Conservation (phyloP, 2,113 vertebrate genomes). For the Sarotherodon lohbergeri region DNA sequence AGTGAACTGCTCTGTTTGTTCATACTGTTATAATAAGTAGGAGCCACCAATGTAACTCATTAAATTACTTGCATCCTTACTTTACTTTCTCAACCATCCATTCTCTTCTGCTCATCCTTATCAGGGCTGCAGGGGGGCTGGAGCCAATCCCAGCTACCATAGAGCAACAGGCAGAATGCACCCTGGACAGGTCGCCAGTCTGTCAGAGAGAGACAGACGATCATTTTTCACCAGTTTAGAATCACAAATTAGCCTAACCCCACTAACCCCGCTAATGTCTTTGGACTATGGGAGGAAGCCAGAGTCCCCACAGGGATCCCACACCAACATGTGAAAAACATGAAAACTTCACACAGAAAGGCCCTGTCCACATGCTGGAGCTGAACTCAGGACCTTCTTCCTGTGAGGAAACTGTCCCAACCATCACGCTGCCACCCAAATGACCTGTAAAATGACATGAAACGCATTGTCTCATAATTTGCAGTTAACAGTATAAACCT, state of each 20-base stretch:
- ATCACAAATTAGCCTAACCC: background rate
- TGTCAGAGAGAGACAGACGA: background rate
- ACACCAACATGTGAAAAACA: background rate
- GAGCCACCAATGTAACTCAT: background rate
- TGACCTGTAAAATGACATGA: background rate
- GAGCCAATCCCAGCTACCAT: background rate
- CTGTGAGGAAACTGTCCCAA: background rate
- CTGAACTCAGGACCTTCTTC: background rate
- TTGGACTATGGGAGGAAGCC: background rate
- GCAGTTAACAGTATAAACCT: too few relatives aligned
- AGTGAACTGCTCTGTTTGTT: background rate
- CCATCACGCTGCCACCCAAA: background rate
- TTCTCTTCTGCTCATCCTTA: background rate
- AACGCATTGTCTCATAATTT: too few relatives aligned
- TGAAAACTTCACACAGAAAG: background rate
- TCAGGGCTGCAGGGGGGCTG: background rate
- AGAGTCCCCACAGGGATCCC: background rate
- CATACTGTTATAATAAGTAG: background rate
- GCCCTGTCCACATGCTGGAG: background rate
- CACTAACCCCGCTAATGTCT: rapidly evolving
- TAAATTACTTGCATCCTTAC: background rate
- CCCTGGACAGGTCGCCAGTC: background rate
- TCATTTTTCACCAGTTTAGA: background rate
- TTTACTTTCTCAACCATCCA: background rate
- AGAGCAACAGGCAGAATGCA: background rate